Base-by-base conservation (phyloP, 2,113 vertebrate genomes). In the Piaya cayana region DNA sequence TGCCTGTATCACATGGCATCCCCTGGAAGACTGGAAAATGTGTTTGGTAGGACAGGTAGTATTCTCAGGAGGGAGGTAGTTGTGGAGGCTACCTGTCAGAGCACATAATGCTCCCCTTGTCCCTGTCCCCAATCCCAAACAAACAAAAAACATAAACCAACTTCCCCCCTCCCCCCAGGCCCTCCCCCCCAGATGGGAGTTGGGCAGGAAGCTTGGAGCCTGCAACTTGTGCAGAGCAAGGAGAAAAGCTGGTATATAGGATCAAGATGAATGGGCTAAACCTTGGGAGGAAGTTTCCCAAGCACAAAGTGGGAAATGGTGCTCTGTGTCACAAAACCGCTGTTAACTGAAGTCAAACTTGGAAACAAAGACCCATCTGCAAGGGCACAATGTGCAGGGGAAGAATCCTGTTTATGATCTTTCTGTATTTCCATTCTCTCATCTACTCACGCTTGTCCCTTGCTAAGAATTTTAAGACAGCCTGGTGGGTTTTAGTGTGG, bases 391-490 rank as follows among this genome's bases (percentile, higher is more conserved):
- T 8, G 42, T 81, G 52, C 49, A 27, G 12, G 45, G 29, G 50
- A 84, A 43, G 78, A 75, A 60, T 87, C n/a, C 82, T 90, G 21
- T 90, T 94, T 93, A 60, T 91, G 68, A 62, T 72, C 49, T 52
- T 74, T 34, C 26, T 11, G 1, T 75, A 21, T 84, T 85, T 95
- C 82, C 45, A 72, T 87, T 87, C 49, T 81, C 42, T 93, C 62
- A 80, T 69, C 53, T 91, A 2, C 62, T 92, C 11, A 2, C 30
- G 10, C 64, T 76, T 88, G 36, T 62, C n/a, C 36, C 53, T 45
- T 89, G 52, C 58, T 64, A 68, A 75, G 69, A 91, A 43, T 42
- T 58, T 67, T 4, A 52, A 3, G 60, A 34, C 78, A 75, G 64
- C 39, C 23, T 75, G 74, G 6, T 36, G 3, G 26, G 42, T 92